Conservation (phyloP, 2,113 vertebrate species). For the Plecturocebus donacophilus region DNA sequence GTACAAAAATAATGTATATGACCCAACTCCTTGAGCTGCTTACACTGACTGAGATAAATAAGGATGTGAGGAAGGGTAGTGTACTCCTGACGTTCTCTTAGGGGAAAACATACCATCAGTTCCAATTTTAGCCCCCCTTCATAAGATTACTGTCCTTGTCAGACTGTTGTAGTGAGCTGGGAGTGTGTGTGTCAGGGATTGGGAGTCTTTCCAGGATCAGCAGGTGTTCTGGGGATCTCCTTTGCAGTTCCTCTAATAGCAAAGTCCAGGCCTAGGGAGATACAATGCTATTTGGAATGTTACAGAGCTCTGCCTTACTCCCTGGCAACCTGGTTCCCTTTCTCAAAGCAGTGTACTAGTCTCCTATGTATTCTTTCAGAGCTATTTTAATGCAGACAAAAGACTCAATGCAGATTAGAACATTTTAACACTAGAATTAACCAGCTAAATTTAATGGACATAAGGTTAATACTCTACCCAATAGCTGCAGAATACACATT, state of each 20-base stretch:
- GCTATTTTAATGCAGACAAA: neutral
- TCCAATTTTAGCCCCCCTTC: neutral
- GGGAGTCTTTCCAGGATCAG: neutral
- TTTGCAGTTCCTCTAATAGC: neutral
- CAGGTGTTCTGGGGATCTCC: neutral
- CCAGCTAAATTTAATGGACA: neutral
- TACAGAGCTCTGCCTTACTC: neutral
- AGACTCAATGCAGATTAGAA: neutral
- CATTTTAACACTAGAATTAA: neutral
- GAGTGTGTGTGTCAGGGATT: neutral
- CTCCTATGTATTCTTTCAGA: neutral
- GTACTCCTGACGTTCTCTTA: neutral
- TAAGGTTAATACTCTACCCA: neutral
- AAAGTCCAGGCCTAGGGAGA: neutral
- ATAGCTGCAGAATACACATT: neutral
- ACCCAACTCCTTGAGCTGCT: neutral
- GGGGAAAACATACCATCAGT: neutral
- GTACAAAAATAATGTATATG: neutral
- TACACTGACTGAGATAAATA: neutral
- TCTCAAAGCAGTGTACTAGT: neutral
- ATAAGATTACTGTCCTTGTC: neutral
- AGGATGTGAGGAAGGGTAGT: neutral
- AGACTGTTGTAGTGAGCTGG: neutral
- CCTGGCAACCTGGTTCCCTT: neutral
- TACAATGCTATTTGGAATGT: neutral